Conservation (phyloP, 2,113 vertebrate species). For the Phyllopteryx taeniolatus region DNA sequence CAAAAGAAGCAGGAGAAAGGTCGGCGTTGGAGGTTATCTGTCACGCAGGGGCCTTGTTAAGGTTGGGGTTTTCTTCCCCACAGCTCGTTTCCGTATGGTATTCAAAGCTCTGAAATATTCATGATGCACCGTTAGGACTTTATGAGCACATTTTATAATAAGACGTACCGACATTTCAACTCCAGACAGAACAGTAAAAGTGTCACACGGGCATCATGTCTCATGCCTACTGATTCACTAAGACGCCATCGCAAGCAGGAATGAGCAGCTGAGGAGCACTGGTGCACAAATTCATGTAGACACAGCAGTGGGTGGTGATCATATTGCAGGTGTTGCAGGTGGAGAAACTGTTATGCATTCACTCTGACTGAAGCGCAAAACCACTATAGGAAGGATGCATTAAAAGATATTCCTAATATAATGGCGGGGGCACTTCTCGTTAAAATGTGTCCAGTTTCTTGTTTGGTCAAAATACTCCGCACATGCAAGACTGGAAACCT, state of each 20-base stretch:
- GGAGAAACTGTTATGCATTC: slow-evolving; percentile 27
- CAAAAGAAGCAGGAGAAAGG: slow-evolving; percentile 39
- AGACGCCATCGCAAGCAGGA: slow-evolving; percentile 20
- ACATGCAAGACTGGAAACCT: no score
- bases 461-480: not conserved
- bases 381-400: slow-evolving; percentile 3
- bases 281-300: slow-evolving; percentile 32
- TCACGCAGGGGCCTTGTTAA: slow-evolving; percentile 41
- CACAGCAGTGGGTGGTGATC: slow-evolving; percentile 16
- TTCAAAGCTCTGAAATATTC: slow-evolving; percentile 62
- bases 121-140: slow-evolving; percentile 65
- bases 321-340: slow-evolving; percentile 15
- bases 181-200: slow-evolving; percentile 52
- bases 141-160: slow-evolving; percentile 63
- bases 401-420: not conserved
- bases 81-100: slow-evolving; percentile 54
- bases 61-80: slow-evolving; percentile 34
- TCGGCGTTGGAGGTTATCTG: slow-evolving; percentile 37
- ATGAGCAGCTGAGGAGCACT: slow-evolving; percentile 30
- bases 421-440: not conserved
- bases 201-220: slow-evolving; percentile 33
- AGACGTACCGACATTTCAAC: slow-evolving; percentile 59
- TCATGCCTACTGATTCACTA: slow-evolving; percentile 46
- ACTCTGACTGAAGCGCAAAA: slow-evolving; percentile 12
- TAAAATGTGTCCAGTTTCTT: not conserved